Evolutionary conservation across 2,113 vertebrate genomes (phyloP).

Genomic region (Elephas maximus): DNA sequence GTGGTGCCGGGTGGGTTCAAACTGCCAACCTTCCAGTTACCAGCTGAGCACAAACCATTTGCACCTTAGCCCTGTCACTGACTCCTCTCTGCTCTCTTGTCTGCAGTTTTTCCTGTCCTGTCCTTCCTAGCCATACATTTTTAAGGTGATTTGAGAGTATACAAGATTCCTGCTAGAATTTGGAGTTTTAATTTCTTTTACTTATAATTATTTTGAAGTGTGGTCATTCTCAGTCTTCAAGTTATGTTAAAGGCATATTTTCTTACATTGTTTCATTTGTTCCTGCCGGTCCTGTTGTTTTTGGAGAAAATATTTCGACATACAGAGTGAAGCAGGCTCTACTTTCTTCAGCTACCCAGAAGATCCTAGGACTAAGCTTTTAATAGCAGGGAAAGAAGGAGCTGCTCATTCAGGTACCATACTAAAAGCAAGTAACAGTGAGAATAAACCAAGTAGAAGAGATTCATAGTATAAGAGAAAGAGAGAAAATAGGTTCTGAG

Average conservation of each 20-base stretch:
- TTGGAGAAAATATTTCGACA: background rate
- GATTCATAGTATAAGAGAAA: background rate
- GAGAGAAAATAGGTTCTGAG: background rate
- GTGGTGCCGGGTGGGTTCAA: too few species aligned
- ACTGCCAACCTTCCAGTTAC: too few species aligned
- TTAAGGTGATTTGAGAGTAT: background rate
- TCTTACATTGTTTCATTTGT: background rate
- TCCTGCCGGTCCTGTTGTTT: background rate
- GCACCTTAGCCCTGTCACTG: too few species aligned
- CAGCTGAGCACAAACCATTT: too few species aligned
- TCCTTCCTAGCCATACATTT: background rate
- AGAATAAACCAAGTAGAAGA: background rate
- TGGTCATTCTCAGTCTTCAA: background rate
- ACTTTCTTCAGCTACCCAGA: background rate
- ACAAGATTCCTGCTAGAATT: background rate
- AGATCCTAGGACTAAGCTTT: background rate
- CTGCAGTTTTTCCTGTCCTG: background rate
- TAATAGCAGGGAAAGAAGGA: background rate
- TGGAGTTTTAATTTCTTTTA: background rate
- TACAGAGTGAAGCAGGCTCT: background rate
- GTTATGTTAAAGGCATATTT: background rate
- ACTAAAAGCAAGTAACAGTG: background rate
- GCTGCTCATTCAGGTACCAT: background rate
- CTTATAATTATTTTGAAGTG: background rate
- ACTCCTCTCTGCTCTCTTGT: background rate